Evolutionary conservation across 2,797 vertebrate genomes (phyloP).

Genomic region (Acanthiza pusilla): DNA sequence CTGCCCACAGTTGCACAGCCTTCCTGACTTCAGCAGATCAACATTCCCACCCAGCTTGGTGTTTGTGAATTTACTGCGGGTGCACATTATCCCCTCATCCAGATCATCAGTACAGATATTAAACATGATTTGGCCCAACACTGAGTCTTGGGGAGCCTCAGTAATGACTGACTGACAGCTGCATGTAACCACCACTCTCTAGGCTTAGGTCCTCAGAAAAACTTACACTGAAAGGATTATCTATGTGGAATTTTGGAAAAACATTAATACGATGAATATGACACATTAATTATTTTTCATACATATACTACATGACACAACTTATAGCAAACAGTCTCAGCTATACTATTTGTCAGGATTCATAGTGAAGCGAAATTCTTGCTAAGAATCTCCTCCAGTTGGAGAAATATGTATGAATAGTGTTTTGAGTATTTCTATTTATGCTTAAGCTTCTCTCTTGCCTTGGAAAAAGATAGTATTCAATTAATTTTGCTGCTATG

Average conservation of each 20-base stretch:
- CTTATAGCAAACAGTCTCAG: background rate
- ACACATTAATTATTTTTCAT: background rate
- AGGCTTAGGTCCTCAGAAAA: background rate
- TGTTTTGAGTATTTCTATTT: background rate
- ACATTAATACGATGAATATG: background rate
- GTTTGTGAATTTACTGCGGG: background rate
- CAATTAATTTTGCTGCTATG: background rate
- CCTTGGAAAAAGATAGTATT: background rate
- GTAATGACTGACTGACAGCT: background rate
- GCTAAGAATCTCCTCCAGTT: background rate
- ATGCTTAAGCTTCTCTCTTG: background rate
- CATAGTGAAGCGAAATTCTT: background rate
- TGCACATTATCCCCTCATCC: fast-evolving
- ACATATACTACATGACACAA: background rate
- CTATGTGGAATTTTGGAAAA: background rate
- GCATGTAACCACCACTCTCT: background rate
- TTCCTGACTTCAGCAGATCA: background rate
- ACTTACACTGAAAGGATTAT: background rate
- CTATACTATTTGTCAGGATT: background rate
- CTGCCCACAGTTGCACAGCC: background rate
- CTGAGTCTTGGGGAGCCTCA: background rate
- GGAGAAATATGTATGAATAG: background rate
- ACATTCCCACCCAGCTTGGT: background rate
- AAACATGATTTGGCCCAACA: background rate
- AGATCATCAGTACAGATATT: too few relatives aligned